A percentile compares a stretch with the other conserved stretches of the same genome.
phyloP scores from a whole-genome alignment of 2,797 vertebrate genomes.

The Threskiornis aethiopicus region DNA sequence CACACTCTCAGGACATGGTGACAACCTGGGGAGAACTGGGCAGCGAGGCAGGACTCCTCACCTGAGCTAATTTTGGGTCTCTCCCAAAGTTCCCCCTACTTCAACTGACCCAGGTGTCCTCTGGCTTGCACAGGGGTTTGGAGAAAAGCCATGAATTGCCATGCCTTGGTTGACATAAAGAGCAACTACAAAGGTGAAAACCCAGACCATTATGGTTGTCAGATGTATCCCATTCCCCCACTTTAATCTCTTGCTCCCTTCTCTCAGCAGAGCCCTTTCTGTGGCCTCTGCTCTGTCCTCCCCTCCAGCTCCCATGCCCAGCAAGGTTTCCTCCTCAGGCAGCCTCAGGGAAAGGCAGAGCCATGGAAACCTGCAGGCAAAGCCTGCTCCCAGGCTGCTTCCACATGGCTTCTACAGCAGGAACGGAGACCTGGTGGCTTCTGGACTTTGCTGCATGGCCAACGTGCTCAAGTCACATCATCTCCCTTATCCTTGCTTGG shows the following conservation, averaged over 20 bases:
- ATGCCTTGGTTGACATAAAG: neutral
- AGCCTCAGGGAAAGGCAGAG: neutral
- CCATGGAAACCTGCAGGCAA: accelerated
- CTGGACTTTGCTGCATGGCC: accelerated
- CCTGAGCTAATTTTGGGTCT: neutral
- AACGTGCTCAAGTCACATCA: neutral
- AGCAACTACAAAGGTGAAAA: neutral
- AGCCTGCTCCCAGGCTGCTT: neutral
- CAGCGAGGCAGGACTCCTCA: neutral
- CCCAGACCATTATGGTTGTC: neutral
- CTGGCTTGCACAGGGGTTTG: neutral
- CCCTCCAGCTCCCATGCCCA: neutral
- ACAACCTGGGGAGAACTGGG: neutral
- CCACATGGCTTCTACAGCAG: neutral
- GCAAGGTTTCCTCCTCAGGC: neutral
- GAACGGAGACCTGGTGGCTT: neutral
- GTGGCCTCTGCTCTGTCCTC: neutral
- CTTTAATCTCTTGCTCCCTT: neutral
- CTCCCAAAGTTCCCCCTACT: neutral
- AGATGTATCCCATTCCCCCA: neutral
- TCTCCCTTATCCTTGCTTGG: neutral
- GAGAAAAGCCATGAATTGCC: neutral
- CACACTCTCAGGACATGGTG: neutral
- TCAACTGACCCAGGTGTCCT: neutral
- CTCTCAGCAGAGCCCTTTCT: neutral